Evolutionary conservation across 2,113 vertebrate genomes (phyloP), one percentile per base, ranked within the genome.

Genomic region (Chamaea fasciata): DNA sequence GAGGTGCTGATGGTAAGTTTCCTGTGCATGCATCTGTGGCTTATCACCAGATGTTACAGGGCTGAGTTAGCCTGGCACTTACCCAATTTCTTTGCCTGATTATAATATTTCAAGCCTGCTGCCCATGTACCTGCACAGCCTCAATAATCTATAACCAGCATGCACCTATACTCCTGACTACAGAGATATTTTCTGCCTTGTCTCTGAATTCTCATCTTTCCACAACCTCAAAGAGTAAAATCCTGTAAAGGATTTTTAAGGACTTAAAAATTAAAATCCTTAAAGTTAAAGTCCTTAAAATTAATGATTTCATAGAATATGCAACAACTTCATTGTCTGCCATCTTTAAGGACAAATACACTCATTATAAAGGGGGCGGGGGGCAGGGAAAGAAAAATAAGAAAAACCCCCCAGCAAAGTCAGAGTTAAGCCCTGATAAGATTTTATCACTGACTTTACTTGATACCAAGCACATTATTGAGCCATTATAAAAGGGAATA

Each of bases 391-490:
- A 59, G 13, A 57, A 57, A 57, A 46, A 15, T 6, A 37, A 23
- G 8, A 6, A n/a, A 57, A 35, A 24, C 0, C 1, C 6, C 17
- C 11, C 21, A 31, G 5, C 11, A 52, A 53, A n/a, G 23, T 46
- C 27, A 19, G 33, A 77, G 8, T 37, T 76, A 62, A 65, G 5
- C 5, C 35, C 24, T 47, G 19, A 4, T 33, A 62, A 56, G 20
- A 23, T 69, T 75, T 83, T 88, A 23, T 20, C 55, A 35, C 15
- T 69, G 26, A 68, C 13, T 70, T 85, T 37, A 35, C 33, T 63
- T 39, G 7, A 6, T 65, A 44, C 18, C 18, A 70, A 57, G 35
- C 1, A 8, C 5, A 4, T 68, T 27, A 12, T 8, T 69, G 59
- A 46, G 17, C 18, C 19, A 65, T 82, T 85, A n/a, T 79, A 33